Conservation (phyloP, 2,113 vertebrate species). For the Pelmatolapia mariae region DNA sequence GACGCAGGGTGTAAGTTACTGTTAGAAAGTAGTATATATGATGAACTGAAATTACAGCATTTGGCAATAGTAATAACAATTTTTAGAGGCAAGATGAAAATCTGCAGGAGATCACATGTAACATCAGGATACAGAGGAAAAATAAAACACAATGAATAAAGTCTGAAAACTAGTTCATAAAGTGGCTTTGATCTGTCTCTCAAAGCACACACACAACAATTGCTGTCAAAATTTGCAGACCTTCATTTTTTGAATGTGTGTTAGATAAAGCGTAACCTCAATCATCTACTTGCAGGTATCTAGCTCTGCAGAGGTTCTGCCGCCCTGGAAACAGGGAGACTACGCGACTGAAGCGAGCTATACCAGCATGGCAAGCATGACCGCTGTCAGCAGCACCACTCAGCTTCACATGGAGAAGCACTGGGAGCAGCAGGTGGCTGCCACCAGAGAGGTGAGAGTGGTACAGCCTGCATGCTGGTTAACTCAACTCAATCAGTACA, state of each 20-base stretch:
- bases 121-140: neutral
- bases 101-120: neutral
- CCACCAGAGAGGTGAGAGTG: conserved; percentile 66
- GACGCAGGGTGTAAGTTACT: neutral
- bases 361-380: conserved; percentile 70
- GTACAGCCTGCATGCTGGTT: neutral
- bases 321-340: conserved; percentile 92
- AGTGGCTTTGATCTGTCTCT: neutral
- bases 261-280: neutral
- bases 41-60: neutral
- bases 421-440: conserved; percentile 74
- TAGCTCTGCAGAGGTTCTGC: conserved; percentile 77
- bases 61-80: neutral
- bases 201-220: neutral
- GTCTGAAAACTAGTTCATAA: neutral
- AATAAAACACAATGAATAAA: neutral
- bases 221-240: neutral
- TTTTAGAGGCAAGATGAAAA: neutral
- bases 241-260: neutral
- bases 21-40: neutral
- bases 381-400: conserved; percentile 61
- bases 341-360: conserved; percentile 77
- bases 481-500: neutral
- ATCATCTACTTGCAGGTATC: neutral
- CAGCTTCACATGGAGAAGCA: conserved; percentile 79